Evolutionary conservation across 2,888 invertebrate genomes (phyloP), one percentile per base, ranked within the genome.

Genomic region (Actias luna): DNA sequence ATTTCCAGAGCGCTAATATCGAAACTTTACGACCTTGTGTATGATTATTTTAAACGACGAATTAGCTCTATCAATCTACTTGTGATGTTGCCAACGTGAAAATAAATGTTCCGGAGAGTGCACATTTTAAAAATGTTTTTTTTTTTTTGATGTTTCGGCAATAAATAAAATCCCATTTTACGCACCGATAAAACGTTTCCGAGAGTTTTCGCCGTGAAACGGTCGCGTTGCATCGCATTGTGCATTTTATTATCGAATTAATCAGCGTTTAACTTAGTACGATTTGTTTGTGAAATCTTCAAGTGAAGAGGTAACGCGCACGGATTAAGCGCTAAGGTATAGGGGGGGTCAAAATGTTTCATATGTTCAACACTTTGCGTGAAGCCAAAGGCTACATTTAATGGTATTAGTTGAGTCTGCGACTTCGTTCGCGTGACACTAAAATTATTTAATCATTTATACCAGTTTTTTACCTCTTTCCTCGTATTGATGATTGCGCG

Each of bases 81-180:
- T 50, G 22, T 50, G 8, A 55, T 55, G 55, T 29, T 55, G 55
- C n/a, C n/a, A 55, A 55, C 55, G 29, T 29, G 16, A 55, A 55
- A 55, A 55, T 55, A 29, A n/a, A 55, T 29, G 29, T 29, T 55
- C n/a, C 29, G 55, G 29, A 55, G 29, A 55, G 16, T 55, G 55
- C 16, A 55, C 29, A n/a, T 46, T 55, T 55, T 55, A 75, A 36
- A 82, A 82, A 80, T 79, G 78, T 52, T 78, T 79, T 88, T 84
- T 77, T n/a, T n/a, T n/a, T n/a, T n/a, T n/a, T n/a, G n/a, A n/a
- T n/a, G 80, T 82, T 80, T 81, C 82, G 75, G 29, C n/a, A 29
- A 55, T 78, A 80, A 89, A 88, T 85, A 83, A 83, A 87, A 78
- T 74, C 46, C 68, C 78, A 79, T 73, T 88, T 88, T 83, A 86